Evolutionary conservation across 2,888 invertebrate species (phyloP).

Genomic region (Mystacides longicornis): DNA sequence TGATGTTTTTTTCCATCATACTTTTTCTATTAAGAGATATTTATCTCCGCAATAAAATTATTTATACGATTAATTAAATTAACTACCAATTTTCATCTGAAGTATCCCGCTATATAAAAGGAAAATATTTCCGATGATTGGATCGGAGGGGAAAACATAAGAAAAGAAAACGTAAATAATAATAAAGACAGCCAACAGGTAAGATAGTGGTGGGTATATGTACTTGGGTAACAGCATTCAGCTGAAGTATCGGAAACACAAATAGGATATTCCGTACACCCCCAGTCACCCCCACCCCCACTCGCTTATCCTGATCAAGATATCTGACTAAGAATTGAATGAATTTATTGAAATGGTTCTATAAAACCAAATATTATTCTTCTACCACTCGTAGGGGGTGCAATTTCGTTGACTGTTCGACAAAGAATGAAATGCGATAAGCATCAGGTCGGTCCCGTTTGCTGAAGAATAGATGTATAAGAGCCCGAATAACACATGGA

Average conservation of each 20-base stretch:
- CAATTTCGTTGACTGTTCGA: too few species aligned
- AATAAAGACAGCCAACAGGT: conserved; percentile 1
- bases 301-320: not conserved
- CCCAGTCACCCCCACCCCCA: not conserved
- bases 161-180: conserved; percentile 1
- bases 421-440: too few species aligned
- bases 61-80: conserved; percentile 1
- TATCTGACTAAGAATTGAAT: not conserved
- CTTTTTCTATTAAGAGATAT: not conserved
- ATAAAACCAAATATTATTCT: not conserved
- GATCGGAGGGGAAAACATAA: not conserved
- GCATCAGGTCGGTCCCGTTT: too few species aligned
- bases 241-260: conserved; percentile 2
- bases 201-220: not conserved
- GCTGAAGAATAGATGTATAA: too few species aligned
- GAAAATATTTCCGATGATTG: conserved; percentile 1
- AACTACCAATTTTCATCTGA: conserved; percentile 1
- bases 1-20: not conserved
- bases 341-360: not conserved
- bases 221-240: not conserved
- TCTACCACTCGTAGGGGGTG: too few species aligned
- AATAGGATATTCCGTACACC: not conserved
- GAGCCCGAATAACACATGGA: too few species aligned
- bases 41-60: conserved; percentile 2
- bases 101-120: not conserved